Conservation (phyloP, 2,797 vertebrate genomes). For the Falco berigora region DNA sequence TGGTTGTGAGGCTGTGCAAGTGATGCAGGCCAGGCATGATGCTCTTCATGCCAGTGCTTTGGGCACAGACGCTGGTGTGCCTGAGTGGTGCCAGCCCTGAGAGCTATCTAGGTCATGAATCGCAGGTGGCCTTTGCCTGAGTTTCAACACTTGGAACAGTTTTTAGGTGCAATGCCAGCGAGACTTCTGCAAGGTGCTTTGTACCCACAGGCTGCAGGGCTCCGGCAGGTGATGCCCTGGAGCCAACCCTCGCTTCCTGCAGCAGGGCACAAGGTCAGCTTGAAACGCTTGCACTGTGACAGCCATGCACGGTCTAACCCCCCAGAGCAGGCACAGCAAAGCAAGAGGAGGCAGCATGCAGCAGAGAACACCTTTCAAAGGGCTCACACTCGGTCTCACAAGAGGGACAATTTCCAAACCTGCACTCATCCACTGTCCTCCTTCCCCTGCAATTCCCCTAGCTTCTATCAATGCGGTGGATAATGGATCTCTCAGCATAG, state of each 20-base stretch:
- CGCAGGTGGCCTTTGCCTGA: neutral
- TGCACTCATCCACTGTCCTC: neutral
- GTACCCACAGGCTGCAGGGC: neutral
- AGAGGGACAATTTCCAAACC: neutral
- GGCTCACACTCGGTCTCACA: neutral
- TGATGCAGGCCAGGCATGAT: neutral
- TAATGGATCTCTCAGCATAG: neutral
- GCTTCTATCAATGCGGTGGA: neutral
- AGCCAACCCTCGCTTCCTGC: neutral
- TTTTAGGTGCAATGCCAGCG: neutral
- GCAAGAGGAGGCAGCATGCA: neutral
- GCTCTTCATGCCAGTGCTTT: neutral
- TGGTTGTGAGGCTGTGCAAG: neutral
- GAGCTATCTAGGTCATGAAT: constrained; percentile 1
- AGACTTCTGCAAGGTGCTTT: neutral
- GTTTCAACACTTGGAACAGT: neutral
- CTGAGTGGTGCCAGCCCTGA: neutral
- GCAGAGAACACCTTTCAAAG: neutral
- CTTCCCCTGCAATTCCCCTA: neutral
- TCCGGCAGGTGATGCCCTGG: neutral
- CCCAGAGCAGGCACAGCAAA: neutral
- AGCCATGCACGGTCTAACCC: rapidly evolving
- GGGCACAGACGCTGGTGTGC: neutral
- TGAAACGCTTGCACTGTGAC: neutral
- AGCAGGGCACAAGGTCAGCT: neutral